phyloP scores from a whole-genome alignment of 2,113 vertebrate genomes.

The Saccopteryx bilineata region DNA sequence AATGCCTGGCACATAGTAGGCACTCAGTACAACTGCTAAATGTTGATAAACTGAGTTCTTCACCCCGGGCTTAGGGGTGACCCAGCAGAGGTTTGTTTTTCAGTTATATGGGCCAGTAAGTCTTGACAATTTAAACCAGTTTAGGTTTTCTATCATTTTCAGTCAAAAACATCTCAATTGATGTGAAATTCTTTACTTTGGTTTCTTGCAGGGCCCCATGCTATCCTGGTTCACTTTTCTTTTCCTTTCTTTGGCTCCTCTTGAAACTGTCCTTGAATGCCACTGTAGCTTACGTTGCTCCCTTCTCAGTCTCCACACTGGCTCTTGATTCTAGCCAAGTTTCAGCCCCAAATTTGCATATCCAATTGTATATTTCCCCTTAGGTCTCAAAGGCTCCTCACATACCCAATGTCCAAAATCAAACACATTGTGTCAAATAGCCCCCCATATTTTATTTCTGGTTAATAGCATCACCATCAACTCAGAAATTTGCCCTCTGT shows the following conservation, averaged over 20 bases:
- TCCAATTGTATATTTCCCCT: background rate
- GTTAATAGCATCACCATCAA: background rate
- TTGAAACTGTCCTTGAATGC: background rate
- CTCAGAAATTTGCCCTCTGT: background rate
- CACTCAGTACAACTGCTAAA: background rate
- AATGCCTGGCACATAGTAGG: background rate
- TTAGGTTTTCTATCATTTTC: slow-evolving; percentile 60
- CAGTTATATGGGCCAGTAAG: background rate
- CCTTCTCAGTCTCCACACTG: background rate
- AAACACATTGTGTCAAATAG: background rate
- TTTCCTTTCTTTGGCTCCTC: background rate
- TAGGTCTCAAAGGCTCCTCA: background rate
- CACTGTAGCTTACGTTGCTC: background rate
- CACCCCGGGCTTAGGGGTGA: background rate
- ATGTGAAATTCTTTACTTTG: slow-evolving; percentile 15
- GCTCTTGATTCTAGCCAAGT: background rate
- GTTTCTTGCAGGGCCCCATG: background rate
- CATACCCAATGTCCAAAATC: background rate
- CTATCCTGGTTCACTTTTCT: background rate
- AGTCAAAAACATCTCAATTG: background rate
- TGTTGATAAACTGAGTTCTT: slow-evolving; percentile 9
- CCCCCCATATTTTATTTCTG: background rate
- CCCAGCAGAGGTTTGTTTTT: slow-evolving; percentile 7
- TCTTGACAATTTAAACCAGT: slow-evolving; percentile 22
- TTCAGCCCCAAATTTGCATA: background rate